Base-by-base conservation (phyloP, 2,888 invertebrate species). In the Erannis defoliaria region DNA sequence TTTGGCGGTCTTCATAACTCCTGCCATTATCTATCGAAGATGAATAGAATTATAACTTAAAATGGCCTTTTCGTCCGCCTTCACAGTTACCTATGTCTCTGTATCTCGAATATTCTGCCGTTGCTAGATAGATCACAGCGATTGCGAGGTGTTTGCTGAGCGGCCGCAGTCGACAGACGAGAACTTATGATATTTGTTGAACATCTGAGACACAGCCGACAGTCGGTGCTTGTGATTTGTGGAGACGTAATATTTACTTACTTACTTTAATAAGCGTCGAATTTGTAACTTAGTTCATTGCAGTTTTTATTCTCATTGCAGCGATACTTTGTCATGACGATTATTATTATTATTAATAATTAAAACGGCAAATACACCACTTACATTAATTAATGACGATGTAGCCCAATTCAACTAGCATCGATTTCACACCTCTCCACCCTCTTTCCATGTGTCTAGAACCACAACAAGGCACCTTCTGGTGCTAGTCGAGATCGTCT, bases 131-230 rank as follows among this genome's bases (percentile, higher is more conserved):
- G 81, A 81, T 81, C 76, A 76, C 78, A 78, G 78, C 80, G 80
- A 81, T 77, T 75, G 73, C 67, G 75, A 74, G 80, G 82, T 82
- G 80, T 81, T 84, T 78, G 76, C 77, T 70, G 70, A 74, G 77
- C 72, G 69, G 64, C 70, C 77, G 75, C 77, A 77, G 76, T 21
- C 71, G 71, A 64, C 75, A 29, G 29, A 72, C 71, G 21, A 78
- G 80, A n/a, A 81, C 81, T 85, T 84, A 84, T 85, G 80, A 85
- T 86, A 84, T 88, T 87, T 88, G 85, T 80, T 73, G 80, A 83
- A 70, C 43, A 68, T 72, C 67, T 72, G 71, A 74, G 63, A 60
- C 42, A 18, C 31, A 49, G 29, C 23, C 23, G 48, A 33, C 18
- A 23, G 58, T 50, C 59, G 18, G 9, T 58, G 49, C 42, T 46